Evolutionary conservation across 2,888 invertebrate genomes (phyloP).

Genomic region (Baccha elongata): DNA sequence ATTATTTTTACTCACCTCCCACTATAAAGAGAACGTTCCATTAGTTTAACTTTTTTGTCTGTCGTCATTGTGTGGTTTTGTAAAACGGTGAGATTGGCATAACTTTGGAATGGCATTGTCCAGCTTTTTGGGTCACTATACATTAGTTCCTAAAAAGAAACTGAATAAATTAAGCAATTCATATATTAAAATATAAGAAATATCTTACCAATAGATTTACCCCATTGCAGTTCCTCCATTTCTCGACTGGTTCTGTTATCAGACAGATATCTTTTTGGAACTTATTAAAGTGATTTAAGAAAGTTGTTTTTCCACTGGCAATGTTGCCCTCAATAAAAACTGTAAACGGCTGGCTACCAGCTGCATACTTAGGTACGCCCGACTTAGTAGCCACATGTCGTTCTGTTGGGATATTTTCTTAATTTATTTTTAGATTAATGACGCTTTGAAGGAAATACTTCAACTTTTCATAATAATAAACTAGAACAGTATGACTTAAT

Average conservation of each 20-base stretch:
- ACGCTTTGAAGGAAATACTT: too few relatives aligned
- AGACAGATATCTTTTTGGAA: slow-evolving; percentile 86
- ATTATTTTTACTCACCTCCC: slow-evolving; percentile 84
- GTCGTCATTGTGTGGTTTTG: slow-evolving; percentile 88
- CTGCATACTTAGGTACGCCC: slow-evolving; percentile 77
- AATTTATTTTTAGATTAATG: too few relatives aligned
- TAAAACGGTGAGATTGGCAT: slow-evolving; percentile 95
- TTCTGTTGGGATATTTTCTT: slow-evolving; percentile 59
- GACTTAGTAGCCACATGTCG: slow-evolving; percentile 73
- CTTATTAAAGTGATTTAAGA: slow-evolving; percentile 90
- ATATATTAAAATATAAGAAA: background rate
- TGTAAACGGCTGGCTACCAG: slow-evolving; percentile 86
- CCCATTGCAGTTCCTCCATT: slow-evolving; percentile 91
- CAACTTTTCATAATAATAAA: too few relatives aligned
- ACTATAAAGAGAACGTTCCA: slow-evolving; percentile 95
- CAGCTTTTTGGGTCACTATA: slow-evolving; percentile 92
- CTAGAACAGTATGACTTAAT: too few relatives aligned
- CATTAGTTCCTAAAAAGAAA: slow-evolving; percentile 87
- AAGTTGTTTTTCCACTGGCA: slow-evolving; percentile 95
- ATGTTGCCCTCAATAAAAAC: slow-evolving; percentile 95
- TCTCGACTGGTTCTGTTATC: slow-evolving; percentile 90
- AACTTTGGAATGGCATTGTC: slow-evolving; percentile 94
- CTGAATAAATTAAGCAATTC: background rate
- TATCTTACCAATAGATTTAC: slow-evolving; percentile 87
- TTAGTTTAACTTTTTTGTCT: slow-evolving; percentile 89